Evolutionary conservation across 2,113 vertebrate species (phyloP), one percentile per base, ranked within the genome.

Genomic region (Tamias sibiricus): DNA sequence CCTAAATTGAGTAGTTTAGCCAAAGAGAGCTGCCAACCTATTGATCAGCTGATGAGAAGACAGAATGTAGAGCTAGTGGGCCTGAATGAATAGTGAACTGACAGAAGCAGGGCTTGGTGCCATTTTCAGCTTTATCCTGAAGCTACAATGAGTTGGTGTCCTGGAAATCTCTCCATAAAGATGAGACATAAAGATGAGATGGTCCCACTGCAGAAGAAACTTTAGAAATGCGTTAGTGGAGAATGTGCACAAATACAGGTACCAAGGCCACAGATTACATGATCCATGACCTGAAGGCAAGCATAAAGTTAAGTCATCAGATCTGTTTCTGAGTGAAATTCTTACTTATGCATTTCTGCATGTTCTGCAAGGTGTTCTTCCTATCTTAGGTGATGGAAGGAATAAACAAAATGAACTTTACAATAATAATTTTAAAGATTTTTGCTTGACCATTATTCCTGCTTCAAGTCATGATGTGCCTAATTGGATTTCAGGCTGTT

Each of bases 1-100:
- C 35, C 89, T 96, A 87, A 97, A 95, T 91, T 97, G 96, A 94
- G 93, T 72, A 94, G 93, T 96, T 94, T 91, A 96, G 91, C 93
- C 93, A 96, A 96, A 85, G 91, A 80, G 62, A 95, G 47, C 83
- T 96, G 92, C 91, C 90, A 95, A 49, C 90, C 57, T 96, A 93
- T 97, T 0, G 20, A 93, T 90, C 95, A 86, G 44, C 64, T 94
- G 92, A 92, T 72, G 59, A 95, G 83, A 91, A 92, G 93, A 94
- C 68, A 95, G 87, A 92, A 76, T 28, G 13, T 77, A 83, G 59
- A 85, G 2, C 20, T 40, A 44, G 49, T 16, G 74, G 62, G 22
- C 40, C 85, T 93, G 12, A 91, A 42, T 94, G 83, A 93, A 91
- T 66, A 42, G 86, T 37, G 49, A 93, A 30, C 79, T 93, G 95